A percentile compares a stretch with the other conserved stretches of the same genome.
Conservation (phyloP, 2,113 vertebrate species). For the Bettongia penicillata region DNA sequence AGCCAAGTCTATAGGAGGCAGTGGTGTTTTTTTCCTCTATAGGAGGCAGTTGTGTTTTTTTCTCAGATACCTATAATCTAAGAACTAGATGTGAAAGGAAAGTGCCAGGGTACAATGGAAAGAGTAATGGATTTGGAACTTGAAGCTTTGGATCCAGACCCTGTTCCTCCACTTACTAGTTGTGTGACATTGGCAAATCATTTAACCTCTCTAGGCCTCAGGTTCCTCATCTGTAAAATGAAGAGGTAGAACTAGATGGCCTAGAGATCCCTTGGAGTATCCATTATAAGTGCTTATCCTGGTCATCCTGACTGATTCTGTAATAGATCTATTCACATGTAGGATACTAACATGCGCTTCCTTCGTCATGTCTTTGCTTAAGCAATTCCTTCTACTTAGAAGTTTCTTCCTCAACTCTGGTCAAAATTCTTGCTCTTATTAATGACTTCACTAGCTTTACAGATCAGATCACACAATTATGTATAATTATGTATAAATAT, state of each 20-base stretch:
- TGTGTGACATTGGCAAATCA: background rate
- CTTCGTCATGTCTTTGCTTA: background rate
- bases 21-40: background rate
- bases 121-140: background rate
- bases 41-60: background rate
- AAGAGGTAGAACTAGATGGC: background rate
- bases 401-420: background rate
- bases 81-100: constrained; percentile 9
- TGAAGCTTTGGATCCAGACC: background rate
- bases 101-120: background rate
- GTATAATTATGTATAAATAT: too few relatives aligned
- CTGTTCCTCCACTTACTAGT: background rate
- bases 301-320: background rate
- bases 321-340: background rate
- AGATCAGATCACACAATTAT: constrained; percentile 21
- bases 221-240: background rate
- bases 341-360: background rate
- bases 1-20: constrained; percentile 14
- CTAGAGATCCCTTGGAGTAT: background rate
- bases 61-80: constrained; percentile 11
- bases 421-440: constrained; percentile 90
- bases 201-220: background rate
- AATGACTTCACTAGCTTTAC: constrained; percentile 58
- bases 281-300: background rate
- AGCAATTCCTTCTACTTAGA: background rate